Evolutionary conservation across 2,113 vertebrate species (phyloP), one percentile per base, ranked within the genome.

Genomic region (Hystrix brachyura): DNA sequence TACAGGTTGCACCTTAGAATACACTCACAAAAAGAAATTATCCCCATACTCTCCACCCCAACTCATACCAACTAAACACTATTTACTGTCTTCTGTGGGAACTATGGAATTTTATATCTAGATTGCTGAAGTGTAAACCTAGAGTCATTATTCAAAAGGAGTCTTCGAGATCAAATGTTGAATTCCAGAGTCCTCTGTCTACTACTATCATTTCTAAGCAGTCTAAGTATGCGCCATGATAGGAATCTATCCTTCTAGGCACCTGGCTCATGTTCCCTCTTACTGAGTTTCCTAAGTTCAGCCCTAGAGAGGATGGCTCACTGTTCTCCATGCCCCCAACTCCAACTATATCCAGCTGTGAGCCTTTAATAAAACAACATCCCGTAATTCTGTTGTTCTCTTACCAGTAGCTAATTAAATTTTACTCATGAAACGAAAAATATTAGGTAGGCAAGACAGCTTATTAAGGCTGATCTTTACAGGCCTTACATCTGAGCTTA

Each of bases 241-340:
- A 97, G 91, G 85, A 93, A 97, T 96, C 94, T 80, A 62, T 48
- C 92, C 96, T 95, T 84, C 95, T 18, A 78, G 96, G 90, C 84
- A 62, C 90, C 59, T 72, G 76, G 92, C 90, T 94, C 96, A 64
- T 38, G 69, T 60, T 91, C 91, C 90, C 74, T 95, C 74, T 83
- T 62, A 87, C 64, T 91, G 43, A 76, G 85, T 87, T 91, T 97
- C 96, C 55, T 69, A 90, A 65, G 71, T 59, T 94, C 84, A 94
- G 48, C 60, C 81, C 89, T 34, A 59, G n/a, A 87, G 83, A 60
- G 18, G 79, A 60, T 32, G 7, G 51, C 78, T 48, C 48, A 71
- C 79, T 84, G 76, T 76, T 51, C 43, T 72, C 55, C 71, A 72
- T 21, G 34, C 34, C 25, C 76, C 43, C 69, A 83, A 34, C 92